Evolutionary conservation across 2,113 vertebrate genomes (phyloP), one percentile per base, ranked within the genome.

Genomic region (Emydocephalus ijimae): DNA sequence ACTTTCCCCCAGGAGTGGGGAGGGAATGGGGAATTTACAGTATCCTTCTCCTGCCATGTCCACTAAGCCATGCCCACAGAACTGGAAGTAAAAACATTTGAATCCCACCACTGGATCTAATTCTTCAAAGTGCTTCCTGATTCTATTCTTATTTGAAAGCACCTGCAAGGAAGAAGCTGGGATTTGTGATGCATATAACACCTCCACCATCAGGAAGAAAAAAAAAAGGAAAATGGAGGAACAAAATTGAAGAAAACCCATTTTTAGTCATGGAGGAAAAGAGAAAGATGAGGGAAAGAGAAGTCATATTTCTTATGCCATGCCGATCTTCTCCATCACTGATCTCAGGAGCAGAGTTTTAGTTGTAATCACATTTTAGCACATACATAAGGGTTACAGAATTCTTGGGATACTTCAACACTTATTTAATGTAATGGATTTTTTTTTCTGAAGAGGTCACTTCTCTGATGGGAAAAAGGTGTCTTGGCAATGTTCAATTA

Each of bases 391-490:
- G 18, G 52, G 87, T 92, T 89, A 21, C 11, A 81, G 52, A 26
- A 85, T 88, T 64, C 20, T 88, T 15, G 11, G 15, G 74, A 57
- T 69, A 64, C 45, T 64, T 64, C 86, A 24, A 26, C 87, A 89
- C 34, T 55, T 56, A 52, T 54, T n/a, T 48, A 26, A 57, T 10
- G 57, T 92, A 56, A 81, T 92, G 87, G 61, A n/a, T 57, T 85
- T 39, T 34, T 55, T 69, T 69, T 5, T 59, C 64, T 26, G 10
- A 89, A 34, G 59, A 88, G 59, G 39, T 89, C 87, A 89, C 45
- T 81, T 45, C 45, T 81, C 52, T 89, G 87, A 92, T 92, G 61
- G 48, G 45, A 64, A 57, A 92, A 92, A 92, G 87, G 61, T 89
- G 64, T 57, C 34, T 29, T 43, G 8, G 64, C 34, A 81, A 81